A percentile compares a stretch with the other conserved stretches of the same genome.
phyloP scores from a whole-genome alignment of 2,113 vertebrate species.

The Actenoides hombroni region DNA sequence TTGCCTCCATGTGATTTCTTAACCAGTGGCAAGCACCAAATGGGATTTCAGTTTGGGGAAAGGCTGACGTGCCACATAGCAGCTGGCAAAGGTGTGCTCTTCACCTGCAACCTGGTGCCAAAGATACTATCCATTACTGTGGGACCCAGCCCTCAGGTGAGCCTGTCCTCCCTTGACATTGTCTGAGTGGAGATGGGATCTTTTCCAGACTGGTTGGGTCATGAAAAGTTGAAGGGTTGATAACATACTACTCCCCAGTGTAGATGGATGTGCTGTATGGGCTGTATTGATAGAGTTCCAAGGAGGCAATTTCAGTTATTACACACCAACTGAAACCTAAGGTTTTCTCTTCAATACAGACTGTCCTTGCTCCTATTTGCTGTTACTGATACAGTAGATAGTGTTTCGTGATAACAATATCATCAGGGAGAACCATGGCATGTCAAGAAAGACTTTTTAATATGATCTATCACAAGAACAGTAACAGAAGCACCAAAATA shows the following conservation, averaged over 20 bases:
- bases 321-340: neutral
- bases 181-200: neutral
- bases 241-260: neutral
- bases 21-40: neutral
- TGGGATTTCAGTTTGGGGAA: neutral
- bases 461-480: neutral
- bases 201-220: neutral
- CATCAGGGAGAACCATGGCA: neutral
- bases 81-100: neutral
- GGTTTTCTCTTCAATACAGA: neutral
- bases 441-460: constrained; percentile 17
- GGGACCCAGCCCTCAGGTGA: neutral
- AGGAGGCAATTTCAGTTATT: neutral
- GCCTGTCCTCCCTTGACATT: neutral
- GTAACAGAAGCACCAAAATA: neutral
- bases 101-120: neutral
- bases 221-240: neutral
- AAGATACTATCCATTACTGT: neutral
- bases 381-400: neutral
- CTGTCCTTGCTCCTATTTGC: neutral
- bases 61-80: rapidly evolving
- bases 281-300: neutral
- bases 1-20: neutral
- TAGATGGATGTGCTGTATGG: neutral
- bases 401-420: constrained; percentile 16